Evolutionary conservation across 2,113 vertebrate genomes (phyloP).

Genomic region (Ailuropoda melanoleuca): DNA sequence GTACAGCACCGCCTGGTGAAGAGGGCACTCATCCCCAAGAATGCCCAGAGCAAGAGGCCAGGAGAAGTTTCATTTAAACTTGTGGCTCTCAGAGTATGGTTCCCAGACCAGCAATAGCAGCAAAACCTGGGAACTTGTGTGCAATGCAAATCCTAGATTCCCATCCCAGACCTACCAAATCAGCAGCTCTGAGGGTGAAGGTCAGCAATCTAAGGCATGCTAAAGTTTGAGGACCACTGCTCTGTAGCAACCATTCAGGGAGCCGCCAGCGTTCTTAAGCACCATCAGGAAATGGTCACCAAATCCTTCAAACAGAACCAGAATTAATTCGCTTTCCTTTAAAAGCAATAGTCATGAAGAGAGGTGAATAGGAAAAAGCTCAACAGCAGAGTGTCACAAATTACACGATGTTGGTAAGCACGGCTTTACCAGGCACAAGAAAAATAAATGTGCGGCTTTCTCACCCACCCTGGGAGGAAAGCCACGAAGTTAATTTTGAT

Average conservation of each 20-base stretch:
- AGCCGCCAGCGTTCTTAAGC: not conserved
- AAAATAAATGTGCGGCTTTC: not conserved
- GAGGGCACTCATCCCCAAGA: not conserved
- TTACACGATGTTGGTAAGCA: not conserved
- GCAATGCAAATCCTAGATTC: not conserved
- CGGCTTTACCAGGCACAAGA: not conserved
- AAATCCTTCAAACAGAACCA: not conserved
- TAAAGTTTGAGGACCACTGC: not conserved
- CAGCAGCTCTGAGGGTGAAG: not conserved
- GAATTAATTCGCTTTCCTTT: not conserved
- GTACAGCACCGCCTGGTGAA: not conserved
- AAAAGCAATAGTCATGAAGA: not conserved
- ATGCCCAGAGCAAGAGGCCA: not conserved
- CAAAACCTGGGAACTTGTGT: not conserved
- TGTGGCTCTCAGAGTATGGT: not conserved
- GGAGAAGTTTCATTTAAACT: not conserved
- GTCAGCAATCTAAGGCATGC: not conserved
- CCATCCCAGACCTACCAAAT: not conserved
- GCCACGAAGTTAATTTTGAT: conserved; percentile 32
- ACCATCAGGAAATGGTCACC: not conserved
- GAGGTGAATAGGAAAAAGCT: not conserved
- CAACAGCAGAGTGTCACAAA: not conserved
- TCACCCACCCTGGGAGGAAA: not conserved
- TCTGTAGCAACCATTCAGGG: not conserved
- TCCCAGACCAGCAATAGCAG: not conserved